A percentile compares a stretch with the other conserved stretches of the same genome.
phyloP scores from a whole-genome alignment of 2,113 vertebrate genomes.

The Prietella phreatophila region DNA sequence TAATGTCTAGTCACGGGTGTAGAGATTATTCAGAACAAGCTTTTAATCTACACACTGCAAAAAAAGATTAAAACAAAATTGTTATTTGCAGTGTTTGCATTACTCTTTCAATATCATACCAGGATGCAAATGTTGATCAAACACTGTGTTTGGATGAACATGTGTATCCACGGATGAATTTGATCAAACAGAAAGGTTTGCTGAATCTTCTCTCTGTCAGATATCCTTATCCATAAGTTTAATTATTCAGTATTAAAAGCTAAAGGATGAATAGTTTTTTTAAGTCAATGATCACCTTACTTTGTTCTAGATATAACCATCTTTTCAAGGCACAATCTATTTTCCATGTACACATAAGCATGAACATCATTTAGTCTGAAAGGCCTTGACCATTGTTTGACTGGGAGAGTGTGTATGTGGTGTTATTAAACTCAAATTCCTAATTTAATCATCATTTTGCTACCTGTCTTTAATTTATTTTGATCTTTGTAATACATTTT shows the following conservation, averaged over 20 bases:
- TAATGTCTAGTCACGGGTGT: neutral
- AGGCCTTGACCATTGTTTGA: constrained; percentile 32
- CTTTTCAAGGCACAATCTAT: neutral
- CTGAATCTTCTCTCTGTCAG: neutral
- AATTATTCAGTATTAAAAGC: neutral
- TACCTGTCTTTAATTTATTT: constrained; percentile 18
- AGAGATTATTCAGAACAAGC: neutral
- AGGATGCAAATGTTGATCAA: neutral
- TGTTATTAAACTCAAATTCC: neutral
- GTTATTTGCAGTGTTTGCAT: neutral
- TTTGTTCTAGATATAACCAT: neutral
- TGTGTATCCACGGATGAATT: neutral
- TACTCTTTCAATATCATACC: neutral
- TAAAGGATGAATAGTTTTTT: neutral
- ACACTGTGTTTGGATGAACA: neutral
- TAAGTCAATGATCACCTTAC: neutral
- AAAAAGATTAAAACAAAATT: neutral
- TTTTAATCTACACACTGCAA: neutral
- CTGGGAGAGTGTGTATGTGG: neutral
- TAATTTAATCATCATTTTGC: constrained; percentile 19
- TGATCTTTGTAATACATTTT: neutral
- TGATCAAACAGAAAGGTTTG: neutral
- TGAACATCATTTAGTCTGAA: constrained; percentile 21
- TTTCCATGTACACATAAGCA: neutral
- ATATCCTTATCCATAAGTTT: neutral